Evolutionary conservation across 1,140 invertebrate species (phyloP), one percentile per base, ranked within the genome.

Genomic region (Orius insidiosus): DNA sequence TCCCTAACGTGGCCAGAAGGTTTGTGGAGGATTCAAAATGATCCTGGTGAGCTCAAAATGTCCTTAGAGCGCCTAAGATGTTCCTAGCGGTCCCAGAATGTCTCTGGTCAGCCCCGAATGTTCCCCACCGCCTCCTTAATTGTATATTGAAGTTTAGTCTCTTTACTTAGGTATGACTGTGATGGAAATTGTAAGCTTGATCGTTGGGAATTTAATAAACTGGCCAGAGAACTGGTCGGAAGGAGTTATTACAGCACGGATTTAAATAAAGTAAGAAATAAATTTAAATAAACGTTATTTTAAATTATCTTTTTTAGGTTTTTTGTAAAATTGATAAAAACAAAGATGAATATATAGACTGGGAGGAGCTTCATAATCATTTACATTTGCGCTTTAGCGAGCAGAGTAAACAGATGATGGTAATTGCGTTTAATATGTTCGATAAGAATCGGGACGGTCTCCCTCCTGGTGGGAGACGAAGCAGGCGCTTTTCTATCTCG

Each of bases 391-490:
- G 47, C 6, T 48, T 41, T 18, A 8, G 13, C n/a, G 11, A 11
- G 9, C 15, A 19, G 9, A 40, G 40, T n/a, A 34, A 11, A 16
- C n/a, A 36, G 13, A 14, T 16, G 31, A 13, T 48, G 10, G 30
- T 40, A 4, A 13, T 19, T 13, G 30, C 33, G 1, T 51, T 51
- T 31, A 38, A 41, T 13, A 19, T 32, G 18, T 51, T 36, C 30
- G 49, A 51, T 24, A 51, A 47, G 34, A 32, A 51, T 19, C 8
- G 10, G 14, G 49, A 51, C 24, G 45, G 37, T 7, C 15, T 19
- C 8, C 11, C 47, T 9, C 13, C 8, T 41, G 30, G n/a, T 34
- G 16, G 24, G 49, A 51, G 16, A 32, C 44, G 11, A 45, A 45
- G 34, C 44, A 45, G 16, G 44, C 44, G 11, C 18, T 45, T 10